Conservation (phyloP, 2,113 vertebrate genomes). For the Myrmecophaga tridactyla region DNA sequence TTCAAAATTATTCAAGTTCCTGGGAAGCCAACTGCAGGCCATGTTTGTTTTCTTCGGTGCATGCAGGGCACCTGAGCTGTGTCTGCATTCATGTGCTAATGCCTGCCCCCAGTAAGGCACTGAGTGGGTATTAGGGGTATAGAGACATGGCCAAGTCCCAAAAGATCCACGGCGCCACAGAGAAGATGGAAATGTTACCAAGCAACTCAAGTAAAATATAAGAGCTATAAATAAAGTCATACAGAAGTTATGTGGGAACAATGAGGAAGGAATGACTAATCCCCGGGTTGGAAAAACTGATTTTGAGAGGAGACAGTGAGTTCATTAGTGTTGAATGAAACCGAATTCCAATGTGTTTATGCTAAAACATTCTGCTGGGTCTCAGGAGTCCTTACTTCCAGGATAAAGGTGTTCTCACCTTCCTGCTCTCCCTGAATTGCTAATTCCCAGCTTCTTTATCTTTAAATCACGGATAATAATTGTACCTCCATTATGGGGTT, state of each 20-base stretch:
- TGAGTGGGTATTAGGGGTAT: no score
- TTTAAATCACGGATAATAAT: neutral
- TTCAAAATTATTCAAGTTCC: neutral
- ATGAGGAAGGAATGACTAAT: slow-evolving; percentile 20
- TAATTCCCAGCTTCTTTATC: neutral
- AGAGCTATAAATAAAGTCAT: slow-evolving; percentile 8
- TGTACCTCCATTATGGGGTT: neutral
- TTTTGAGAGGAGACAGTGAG: neutral
- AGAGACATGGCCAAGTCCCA: neutral
- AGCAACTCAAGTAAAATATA: neutral
- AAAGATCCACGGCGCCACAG: neutral
- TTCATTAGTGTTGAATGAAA: slow-evolving; percentile 27
- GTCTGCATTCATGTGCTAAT: neutral
- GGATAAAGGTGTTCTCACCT: neutral
- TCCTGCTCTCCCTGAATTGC: neutral
- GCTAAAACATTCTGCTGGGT: neutral
- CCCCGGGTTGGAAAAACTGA: neutral
- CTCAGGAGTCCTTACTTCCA: neutral
- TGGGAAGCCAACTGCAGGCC: neutral
- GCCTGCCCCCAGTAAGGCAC: neutral
- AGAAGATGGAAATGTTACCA: neutral
- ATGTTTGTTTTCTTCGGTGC: neutral
- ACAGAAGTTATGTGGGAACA: neutral
- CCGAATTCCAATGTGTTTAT: neutral
- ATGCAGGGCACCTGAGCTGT: neutral